Base-by-base conservation (phyloP, 2,113 vertebrate genomes). In the Percina caprodes region DNA sequence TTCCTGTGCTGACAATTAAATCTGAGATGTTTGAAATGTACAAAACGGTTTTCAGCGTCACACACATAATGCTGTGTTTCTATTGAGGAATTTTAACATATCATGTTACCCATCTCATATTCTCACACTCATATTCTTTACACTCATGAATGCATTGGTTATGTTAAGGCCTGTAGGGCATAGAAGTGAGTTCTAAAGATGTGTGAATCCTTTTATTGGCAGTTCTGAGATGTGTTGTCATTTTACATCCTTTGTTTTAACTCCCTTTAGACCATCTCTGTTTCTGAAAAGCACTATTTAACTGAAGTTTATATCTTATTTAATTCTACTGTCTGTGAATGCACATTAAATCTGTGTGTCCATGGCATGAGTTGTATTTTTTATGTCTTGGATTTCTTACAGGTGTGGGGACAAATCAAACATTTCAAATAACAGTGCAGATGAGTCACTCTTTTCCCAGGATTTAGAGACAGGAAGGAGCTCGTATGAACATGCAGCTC, bases 401-500 rank as follows among this genome's bases (percentile, higher is more conserved):
- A 66, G 65, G 59, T 77, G 51, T 39, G 35, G 21, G 19, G 55
- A 73, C 5, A 68, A 86, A 73, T 76, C 6, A 11, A 58, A 55
- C 7, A 42, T 45, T 75, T 79, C 11, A 65, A 79, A 59, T 48
- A 56, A 23, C 23, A n/a, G 3, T 65, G 51, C 9, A 63, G 33
- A 35, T 85, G 84, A 85, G 77, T 93, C 87, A 84, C 49, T 67
- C 11, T 49, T 49, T 77, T 74, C 33, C 68, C n/a, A 62, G 74
- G n/a, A 56, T 24, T 69, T n/a, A 59, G 54, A 16, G 74, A 78
- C 79, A 77, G 45, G 45, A 80, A 56, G 12, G 19, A 54, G 69
- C 86, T 30, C 72, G 91, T 84, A 68, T 75, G 19, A 30, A 78
- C 91, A 82, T 21, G 91, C 74, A 72, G 72, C 74, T 23, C 8